These are phyloP conservation scores for Ascidia mentula DNA, from an alignment of 23 tunicate species.

Conservation along the genomic window DNA sequence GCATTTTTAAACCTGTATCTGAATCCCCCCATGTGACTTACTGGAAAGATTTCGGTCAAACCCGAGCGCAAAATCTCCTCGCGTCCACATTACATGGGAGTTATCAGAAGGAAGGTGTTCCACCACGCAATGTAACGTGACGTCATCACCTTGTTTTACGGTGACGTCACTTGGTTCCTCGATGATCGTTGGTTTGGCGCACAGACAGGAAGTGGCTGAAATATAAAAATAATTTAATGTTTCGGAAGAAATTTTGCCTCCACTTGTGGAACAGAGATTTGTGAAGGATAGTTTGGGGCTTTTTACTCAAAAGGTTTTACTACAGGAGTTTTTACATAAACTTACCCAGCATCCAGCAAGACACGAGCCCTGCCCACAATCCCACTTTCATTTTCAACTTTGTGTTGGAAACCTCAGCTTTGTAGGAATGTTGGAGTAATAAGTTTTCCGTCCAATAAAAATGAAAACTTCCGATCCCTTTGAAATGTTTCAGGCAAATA, in stretches of 20 bases:
- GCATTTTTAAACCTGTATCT: no score
- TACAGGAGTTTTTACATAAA: no score
- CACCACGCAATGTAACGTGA: constrained; percentile 66
- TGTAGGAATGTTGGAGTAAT: neutral
- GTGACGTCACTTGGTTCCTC: constrained; percentile 60
- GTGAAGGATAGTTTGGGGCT: no score
- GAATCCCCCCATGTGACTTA: constrained; percentile 9
- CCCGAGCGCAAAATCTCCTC: constrained; percentile 58
- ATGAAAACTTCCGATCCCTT: neutral
- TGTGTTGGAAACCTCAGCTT: neutral
- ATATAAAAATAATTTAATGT: no score
- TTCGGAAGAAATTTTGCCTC: no score
- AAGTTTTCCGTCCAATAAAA: no score
- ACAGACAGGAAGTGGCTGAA: neutral
- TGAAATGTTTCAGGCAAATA: neutral
- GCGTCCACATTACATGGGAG: constrained; percentile 57
- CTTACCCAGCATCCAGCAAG: neutral
- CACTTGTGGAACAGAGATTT: no score
- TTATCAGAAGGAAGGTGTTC: constrained; percentile 35
- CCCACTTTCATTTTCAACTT: neutral
- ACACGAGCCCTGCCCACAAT: neutral
- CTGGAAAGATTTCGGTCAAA: constrained; percentile 46
- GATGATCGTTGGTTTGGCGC: constrained; percentile 31
- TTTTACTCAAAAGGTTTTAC: no score
- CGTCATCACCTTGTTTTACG: constrained; percentile 50